Percentiles rank a stretch among this genome's conserved stretches.
These are phyloP conservation scores for Strigops habroptila DNA, from an alignment of 2,113 vertebrate genomes.

Conservation along the genomic window DNA sequence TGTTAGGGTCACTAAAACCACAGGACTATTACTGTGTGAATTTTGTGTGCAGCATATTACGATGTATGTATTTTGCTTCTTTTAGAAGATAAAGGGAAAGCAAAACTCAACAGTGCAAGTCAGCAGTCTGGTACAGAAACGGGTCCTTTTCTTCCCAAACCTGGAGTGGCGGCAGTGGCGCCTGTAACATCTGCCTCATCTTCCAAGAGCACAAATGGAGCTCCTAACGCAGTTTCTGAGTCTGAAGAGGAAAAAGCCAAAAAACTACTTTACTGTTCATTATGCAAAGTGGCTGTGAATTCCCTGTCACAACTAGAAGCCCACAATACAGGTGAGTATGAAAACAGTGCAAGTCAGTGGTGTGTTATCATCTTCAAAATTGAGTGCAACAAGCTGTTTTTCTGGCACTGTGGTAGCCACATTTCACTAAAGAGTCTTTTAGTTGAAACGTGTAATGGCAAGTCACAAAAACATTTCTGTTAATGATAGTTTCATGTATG, in stretches of 20 bases:
- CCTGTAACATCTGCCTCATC: conserved; percentile 47
- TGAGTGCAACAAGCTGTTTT: not conserved
- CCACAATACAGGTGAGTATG: conserved; percentile 88
- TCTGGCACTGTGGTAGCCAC: not conserved
- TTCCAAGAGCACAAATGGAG: conserved; percentile 73
- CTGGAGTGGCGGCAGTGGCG: conserved; percentile 41
- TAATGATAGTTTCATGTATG: not conserved
- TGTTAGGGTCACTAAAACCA: not conserved
- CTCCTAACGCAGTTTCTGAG: conserved; percentile 69
- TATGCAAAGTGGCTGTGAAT: conserved; percentile 99
- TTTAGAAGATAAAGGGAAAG: conserved; percentile 74
- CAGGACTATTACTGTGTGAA: not conserved
- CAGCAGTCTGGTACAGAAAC: conserved; percentile 61
- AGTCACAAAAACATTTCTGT: not conserved
- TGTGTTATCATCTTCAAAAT: not conserved
- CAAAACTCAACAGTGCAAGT: conserved; percentile 46
- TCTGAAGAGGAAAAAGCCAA: conserved; percentile 97
- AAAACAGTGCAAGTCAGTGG: not conserved
- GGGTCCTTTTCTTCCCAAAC: conserved; percentile 61
- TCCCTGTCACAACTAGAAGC: conserved; percentile 96
- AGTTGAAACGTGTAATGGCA: not conserved
- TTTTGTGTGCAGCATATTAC: not conserved
- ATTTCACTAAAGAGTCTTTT: not conserved
- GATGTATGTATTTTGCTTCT: not conserved
- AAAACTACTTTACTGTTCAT: conserved; percentile 95